Evolutionary conservation across 2,888 invertebrate species (phyloP).

Genomic region (Monochamus alternatus): DNA sequence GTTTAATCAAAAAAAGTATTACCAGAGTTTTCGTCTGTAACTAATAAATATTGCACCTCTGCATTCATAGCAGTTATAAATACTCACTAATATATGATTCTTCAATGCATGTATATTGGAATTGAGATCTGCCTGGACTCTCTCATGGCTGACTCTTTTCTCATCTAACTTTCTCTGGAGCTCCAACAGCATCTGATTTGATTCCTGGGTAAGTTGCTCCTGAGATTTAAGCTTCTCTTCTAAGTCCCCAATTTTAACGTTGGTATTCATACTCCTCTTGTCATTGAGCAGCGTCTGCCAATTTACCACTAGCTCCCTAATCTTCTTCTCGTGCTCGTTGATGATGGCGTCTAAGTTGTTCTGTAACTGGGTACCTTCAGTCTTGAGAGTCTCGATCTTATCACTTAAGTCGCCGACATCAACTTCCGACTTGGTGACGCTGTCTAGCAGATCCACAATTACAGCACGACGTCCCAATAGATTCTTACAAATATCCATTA

Average conservation of each 20-base stretch:
- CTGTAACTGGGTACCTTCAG: slow-evolving; percentile 61
- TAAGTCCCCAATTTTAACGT: slow-evolving; percentile 54
- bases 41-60: neutral
- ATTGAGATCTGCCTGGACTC: slow-evolving; percentile 57
- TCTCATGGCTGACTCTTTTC: slow-evolving; percentile 55
- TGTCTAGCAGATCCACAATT: slow-evolving; percentile 62
- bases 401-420: slow-evolving; percentile 56
- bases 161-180: slow-evolving; percentile 62
- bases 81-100: slow-evolving; percentile 59
- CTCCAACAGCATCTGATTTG: slow-evolving; percentile 55
- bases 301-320: slow-evolving; percentile 58
- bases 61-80: neutral
- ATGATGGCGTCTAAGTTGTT: slow-evolving; percentile 60
- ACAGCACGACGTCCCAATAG: slow-evolving; percentile 60
- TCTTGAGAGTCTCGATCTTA: slow-evolving; percentile 57
- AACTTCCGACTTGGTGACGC: slow-evolving; percentile 59
- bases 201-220: slow-evolving; percentile 56
- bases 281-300: slow-evolving; percentile 59
- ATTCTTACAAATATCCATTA: slow-evolving; percentile 64
- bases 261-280: slow-evolving; percentile 46
- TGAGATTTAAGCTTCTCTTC: slow-evolving; percentile 60
- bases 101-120: slow-evolving; percentile 54
- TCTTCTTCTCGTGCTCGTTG: slow-evolving; percentile 59
- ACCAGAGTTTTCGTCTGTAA: neutral
- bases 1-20: too few relatives aligned